Conservation (phyloP, 2,797 vertebrate species). For the Cephalopachus bancanus region DNA sequence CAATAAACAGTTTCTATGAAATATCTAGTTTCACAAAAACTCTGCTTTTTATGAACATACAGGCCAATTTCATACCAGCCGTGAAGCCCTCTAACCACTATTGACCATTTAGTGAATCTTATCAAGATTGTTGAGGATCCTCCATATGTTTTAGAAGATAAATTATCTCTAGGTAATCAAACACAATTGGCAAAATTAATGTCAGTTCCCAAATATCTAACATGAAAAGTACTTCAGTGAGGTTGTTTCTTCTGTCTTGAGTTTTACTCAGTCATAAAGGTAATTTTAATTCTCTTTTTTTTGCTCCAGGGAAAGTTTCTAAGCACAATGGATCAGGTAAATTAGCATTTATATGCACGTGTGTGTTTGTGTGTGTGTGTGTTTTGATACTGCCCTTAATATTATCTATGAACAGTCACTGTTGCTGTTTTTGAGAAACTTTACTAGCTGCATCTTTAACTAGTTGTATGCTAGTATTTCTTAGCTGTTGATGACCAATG, state of each 20-base stretch:
- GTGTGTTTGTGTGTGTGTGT: neutral
- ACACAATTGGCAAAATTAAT: neutral
- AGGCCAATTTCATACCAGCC: neutral
- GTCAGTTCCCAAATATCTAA: neutral
- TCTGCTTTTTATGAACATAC: neutral
- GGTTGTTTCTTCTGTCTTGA: neutral
- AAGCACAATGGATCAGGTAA: constrained; percentile 46
- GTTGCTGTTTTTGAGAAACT: neutral
- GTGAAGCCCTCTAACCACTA: neutral
- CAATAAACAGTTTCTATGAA: neutral
- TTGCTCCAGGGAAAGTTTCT: constrained; percentile 6
- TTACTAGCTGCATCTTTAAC: neutral
- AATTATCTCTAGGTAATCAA: neutral
- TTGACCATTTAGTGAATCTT: neutral
- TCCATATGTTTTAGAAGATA: neutral
- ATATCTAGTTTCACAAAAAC: neutral
- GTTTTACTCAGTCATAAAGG: neutral
- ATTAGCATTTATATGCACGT: neutral
- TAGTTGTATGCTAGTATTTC: neutral
- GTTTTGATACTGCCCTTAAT: neutral
- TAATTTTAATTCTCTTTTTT: constrained; percentile 10
- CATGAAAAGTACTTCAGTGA: neutral
- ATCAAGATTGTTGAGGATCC: neutral
- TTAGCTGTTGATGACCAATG: neutral
- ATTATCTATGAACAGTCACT: neutral